Conservation (phyloP, 2,113 vertebrate genomes). For the Nycticebus coucang region DNA sequence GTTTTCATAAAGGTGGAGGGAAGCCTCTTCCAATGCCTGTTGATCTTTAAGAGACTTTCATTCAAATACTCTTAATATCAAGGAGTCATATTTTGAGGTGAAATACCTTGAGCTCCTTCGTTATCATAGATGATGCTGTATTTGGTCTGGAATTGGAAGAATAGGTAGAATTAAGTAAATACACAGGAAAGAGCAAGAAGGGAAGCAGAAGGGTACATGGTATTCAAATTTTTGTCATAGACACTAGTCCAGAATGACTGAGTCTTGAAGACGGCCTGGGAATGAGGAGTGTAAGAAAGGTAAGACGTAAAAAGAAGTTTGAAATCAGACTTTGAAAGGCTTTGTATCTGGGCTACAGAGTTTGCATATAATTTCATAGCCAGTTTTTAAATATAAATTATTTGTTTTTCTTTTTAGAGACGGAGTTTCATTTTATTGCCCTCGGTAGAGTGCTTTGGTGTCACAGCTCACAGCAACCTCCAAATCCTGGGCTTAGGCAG, state of each 20-base stretch:
- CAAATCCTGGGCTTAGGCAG: too few species aligned
- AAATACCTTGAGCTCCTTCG: too few species aligned
- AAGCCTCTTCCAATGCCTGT: too few species aligned
- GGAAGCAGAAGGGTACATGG: background rate
- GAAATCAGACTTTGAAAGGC: background rate
- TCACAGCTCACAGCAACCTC: too few species aligned
- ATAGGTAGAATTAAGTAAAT: background rate
- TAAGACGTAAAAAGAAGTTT: background rate
- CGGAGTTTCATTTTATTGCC: too few species aligned
- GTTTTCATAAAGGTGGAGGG: too few species aligned
- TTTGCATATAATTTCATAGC: constrained; percentile 29
- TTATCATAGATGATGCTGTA: background rate
- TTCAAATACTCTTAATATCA: too few species aligned
- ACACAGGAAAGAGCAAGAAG: background rate
- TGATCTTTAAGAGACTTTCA: too few species aligned
- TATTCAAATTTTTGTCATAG: background rate
- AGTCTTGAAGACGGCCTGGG: background rate
- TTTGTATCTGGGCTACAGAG: background rate
- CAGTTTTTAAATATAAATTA: too few species aligned
- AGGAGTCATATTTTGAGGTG: too few species aligned
- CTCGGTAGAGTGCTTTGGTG: too few species aligned
- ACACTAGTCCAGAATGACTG: background rate
- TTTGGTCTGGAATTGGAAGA: background rate
- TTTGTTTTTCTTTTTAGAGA: too few species aligned
- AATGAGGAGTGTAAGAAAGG: background rate